phyloP scores from a whole-genome alignment of 2,888 invertebrate species.

The Patella depressa region DNA sequence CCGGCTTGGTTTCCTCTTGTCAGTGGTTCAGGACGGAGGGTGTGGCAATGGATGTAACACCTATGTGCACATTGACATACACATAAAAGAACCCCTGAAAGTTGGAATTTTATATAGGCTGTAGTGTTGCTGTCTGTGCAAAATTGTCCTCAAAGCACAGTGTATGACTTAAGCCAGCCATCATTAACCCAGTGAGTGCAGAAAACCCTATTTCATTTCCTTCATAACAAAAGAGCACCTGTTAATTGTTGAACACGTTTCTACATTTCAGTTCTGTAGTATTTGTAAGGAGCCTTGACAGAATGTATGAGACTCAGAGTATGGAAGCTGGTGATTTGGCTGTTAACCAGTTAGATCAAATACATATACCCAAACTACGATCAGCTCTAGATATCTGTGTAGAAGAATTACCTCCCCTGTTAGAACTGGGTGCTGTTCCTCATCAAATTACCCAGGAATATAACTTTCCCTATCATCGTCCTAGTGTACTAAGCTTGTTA shows the following conservation, averaged over 20 bases:
- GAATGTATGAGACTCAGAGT: conserved; percentile 65
- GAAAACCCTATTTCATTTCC: too few relatives aligned
- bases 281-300: conserved; percentile 59
- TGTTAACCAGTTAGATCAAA: conserved; percentile 17
- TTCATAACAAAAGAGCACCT: not conserved
- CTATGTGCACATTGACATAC: too few relatives aligned
- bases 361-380: conserved; percentile 56
- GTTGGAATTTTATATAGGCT: too few relatives aligned
- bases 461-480: conserved; percentile 67
- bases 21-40: not conserved
- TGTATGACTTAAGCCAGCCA: too few relatives aligned
- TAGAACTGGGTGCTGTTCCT: conserved; percentile 59
- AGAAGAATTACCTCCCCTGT: conserved; percentile 64
- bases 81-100: too few relatives aligned
- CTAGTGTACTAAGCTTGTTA: conserved; percentile 62
- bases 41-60: not conserved
- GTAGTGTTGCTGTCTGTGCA: too few relatives aligned
- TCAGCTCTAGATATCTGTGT: conserved; percentile 64
- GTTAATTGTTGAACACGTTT: not conserved
- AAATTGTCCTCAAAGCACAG: too few relatives aligned
- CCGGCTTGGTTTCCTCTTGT: too few relatives aligned
- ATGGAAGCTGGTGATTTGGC: conserved; percentile 59
- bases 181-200: too few relatives aligned
- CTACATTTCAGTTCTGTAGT: conserved; percentile 49
- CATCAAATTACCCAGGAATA: conserved; percentile 45